These are phyloP conservation scores for Anhinga rufa DNA, from an alignment of 2,113 vertebrate species.

Conservation along the genomic window DNA sequence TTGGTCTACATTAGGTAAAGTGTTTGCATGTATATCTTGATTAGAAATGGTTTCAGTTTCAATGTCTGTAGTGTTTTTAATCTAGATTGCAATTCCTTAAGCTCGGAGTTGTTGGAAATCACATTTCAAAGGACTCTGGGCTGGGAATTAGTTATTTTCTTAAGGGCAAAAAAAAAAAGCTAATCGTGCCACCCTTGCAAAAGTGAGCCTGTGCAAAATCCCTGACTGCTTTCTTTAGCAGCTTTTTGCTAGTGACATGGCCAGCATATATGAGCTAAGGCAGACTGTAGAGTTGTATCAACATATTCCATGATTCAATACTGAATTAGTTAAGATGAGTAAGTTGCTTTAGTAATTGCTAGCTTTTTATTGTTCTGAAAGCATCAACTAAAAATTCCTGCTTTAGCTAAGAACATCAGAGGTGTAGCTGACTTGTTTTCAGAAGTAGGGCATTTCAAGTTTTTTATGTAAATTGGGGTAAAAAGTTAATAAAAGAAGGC, in stretches of 20 bases:
- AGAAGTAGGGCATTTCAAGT: not conserved
- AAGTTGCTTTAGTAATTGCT: not conserved
- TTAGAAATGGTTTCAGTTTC: not conserved
- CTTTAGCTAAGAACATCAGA: not conserved
- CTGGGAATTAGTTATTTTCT: not conserved
- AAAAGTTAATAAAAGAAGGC: not conserved
- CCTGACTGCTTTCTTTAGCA: not conserved
- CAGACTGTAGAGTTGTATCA: not conserved
- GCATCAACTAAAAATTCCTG: not conserved
- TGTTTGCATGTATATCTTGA: not conserved
- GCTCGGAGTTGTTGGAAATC: not conserved
- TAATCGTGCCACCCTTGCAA: not conserved
- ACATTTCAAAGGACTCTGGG: not conserved
- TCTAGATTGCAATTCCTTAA: not conserved
- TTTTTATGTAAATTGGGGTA: not conserved
- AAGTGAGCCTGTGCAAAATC: not conserved
- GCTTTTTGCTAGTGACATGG: not conserved
- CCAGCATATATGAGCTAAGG: not conserved
- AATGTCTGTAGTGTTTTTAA: not conserved
- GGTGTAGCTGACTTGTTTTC: not conserved
- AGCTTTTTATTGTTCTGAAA: not conserved
- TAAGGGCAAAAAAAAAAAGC: not conserved
- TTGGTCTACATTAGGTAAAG: not conserved
- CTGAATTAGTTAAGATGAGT: not conserved
- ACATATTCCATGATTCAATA: not conserved